Conservation (phyloP, 2,888 invertebrate species). For the Pyrochroa serraticornis region DNA sequence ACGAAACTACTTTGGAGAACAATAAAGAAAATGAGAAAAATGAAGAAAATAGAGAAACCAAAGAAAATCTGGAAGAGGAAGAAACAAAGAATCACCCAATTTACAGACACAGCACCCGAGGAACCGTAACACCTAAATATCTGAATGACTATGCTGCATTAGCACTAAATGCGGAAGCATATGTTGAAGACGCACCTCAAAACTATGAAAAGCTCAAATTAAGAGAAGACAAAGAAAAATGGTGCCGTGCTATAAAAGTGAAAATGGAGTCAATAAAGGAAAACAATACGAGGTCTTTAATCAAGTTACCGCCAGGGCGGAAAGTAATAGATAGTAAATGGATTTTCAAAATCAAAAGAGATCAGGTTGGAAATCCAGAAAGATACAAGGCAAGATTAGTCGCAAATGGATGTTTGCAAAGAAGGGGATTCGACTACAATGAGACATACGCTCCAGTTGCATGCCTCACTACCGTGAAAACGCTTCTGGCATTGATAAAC, state of each 20-base stretch:
- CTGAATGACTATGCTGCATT: conserved; percentile 4
- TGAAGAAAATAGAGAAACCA: background rate
- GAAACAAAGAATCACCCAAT: background rate
- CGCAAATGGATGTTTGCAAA: conserved; percentile 27
- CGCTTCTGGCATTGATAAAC: conserved; percentile 3
- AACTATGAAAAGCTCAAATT: conserved; percentile 16
- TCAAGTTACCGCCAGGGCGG: conserved; percentile 23
- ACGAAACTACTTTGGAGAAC: too few species aligned
- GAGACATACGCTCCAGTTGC: conserved; percentile 30
- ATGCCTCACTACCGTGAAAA: conserved; percentile 19
- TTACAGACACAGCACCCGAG: background rate
- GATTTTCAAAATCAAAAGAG: conserved; percentile 28
- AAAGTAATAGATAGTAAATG: conserved; percentile 32
- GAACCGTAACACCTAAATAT: background rate
- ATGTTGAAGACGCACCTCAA: conserved; percentile 27
- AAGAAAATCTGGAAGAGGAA: background rate
- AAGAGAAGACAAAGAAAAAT: conserved; percentile 23
- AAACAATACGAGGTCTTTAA: conserved; percentile 33
- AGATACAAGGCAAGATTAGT: conserved; percentile 6
- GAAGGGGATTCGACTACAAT: background rate
- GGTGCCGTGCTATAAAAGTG: conserved; percentile 31
- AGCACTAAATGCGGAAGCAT: conserved; percentile 20
- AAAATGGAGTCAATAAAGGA: conserved; percentile 31
- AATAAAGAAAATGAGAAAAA: conserved; percentile 41
- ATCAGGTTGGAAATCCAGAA: conserved; percentile 1